Percentiles rank a stretch among this genome's conserved stretches.
Evolutionary conservation across 2,113 vertebrate species (phyloP).

Genomic region (Rhea americana): DNA sequence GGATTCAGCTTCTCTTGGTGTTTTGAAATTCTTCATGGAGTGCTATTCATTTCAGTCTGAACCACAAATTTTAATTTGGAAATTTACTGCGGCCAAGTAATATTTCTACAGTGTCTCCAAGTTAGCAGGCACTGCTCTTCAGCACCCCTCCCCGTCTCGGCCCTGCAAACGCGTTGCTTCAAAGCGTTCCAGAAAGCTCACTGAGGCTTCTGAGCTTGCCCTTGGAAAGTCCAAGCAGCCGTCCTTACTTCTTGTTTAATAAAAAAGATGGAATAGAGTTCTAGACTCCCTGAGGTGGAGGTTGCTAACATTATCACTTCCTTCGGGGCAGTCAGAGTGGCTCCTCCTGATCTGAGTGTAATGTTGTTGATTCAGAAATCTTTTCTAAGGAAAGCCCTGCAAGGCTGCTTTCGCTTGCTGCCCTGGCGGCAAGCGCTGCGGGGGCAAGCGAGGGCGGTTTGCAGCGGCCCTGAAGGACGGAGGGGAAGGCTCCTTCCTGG

Average conservation of each 20-base stretch:
- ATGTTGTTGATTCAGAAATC: not conserved
- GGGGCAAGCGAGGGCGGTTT: no score
- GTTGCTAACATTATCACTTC: accelerated
- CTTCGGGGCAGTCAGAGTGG: not conserved
- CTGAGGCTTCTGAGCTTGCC: not conserved
- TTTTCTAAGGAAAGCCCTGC: not conserved
- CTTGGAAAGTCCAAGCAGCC: constrained; percentile 25
- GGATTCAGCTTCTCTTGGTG: not conserved
- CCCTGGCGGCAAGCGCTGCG: no score
- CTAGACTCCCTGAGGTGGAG: not conserved
- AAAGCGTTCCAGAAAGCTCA: constrained; percentile 36
- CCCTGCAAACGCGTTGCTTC: not conserved
- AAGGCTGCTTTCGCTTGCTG: no score
- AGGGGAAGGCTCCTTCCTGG: no score
- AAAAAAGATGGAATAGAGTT: constrained; percentile 14
- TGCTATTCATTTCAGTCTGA: constrained; percentile 24
- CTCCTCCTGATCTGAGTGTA: not conserved
- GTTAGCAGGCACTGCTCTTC: not conserved
- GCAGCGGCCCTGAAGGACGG: no score
- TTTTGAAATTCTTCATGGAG: not conserved
- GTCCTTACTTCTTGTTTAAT: not conserved
- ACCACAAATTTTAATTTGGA: constrained; percentile 67
- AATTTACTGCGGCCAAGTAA: constrained; percentile 55
- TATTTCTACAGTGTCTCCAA: not conserved
- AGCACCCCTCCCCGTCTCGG: not conserved